A percentile compares a stretch with the other conserved stretches of the same genome.
Conservation (phyloP, 2,797 vertebrate genomes). For the Coranthus polyacanthus region DNA sequence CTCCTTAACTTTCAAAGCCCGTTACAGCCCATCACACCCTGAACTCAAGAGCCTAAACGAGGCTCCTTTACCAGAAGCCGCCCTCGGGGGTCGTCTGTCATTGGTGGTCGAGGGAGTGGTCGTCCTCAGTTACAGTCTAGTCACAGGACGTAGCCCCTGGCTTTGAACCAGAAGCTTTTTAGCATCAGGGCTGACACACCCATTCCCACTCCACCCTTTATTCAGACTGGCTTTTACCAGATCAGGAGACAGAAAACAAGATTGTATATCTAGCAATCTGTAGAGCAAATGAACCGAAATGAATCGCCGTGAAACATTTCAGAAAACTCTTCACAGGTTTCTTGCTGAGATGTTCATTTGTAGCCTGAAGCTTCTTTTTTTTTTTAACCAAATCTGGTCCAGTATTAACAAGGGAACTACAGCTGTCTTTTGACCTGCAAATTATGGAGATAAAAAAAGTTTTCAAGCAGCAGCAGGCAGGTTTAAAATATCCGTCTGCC, state of each 20-base stretch:
- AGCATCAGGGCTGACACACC: constrained; percentile 13
- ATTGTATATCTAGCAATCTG: neutral
- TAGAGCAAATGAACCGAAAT: neutral
- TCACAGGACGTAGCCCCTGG: constrained; percentile 29
- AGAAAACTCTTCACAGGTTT: too few species aligned
- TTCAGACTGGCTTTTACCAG: neutral
- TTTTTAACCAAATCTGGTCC: too few species aligned
- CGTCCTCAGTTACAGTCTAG: constrained; percentile 43
- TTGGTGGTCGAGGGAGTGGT: constrained; percentile 55
- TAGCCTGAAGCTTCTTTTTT: neutral
- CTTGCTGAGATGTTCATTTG: neutral
- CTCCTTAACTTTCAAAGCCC: constrained; percentile 45
- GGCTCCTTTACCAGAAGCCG: constrained; percentile 27
- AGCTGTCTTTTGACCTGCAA: too few species aligned
- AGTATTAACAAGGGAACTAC: too few species aligned
- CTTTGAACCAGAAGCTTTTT: constrained; percentile 41
- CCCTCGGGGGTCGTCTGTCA: constrained; percentile 47
- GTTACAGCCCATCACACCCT: constrained; percentile 44
- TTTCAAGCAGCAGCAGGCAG: too few species aligned
- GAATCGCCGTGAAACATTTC: neutral
- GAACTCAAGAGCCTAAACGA: constrained; percentile 53
- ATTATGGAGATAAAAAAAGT: too few species aligned
- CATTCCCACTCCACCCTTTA: constrained; percentile 3
- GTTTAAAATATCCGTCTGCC: too few species aligned
- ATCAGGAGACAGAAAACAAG: neutral